Conservation (phyloP, 2,797 vertebrate species). For the Bucorvus abyssinicus region DNA sequence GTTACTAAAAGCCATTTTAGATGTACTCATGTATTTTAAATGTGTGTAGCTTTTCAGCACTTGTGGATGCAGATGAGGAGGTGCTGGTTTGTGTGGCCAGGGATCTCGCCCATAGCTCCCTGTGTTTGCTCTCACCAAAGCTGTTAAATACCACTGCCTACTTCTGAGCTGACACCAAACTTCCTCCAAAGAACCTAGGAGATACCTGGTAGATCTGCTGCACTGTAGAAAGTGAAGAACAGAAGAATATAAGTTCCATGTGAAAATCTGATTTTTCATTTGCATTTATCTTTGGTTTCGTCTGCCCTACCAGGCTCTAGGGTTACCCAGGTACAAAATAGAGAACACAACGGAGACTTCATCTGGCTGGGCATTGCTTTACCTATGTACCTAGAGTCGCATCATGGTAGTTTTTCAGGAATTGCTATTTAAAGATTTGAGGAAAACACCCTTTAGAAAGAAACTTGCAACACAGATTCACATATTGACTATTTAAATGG, state of each 20-base stretch:
- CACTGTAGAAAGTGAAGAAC: neutral
- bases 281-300: neutral
- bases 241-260: neutral
- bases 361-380: neutral
- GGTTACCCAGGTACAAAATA: neutral
- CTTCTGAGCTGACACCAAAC: neutral
- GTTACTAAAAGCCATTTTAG: neutral
- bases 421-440: neutral
- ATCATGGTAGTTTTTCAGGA: neutral
- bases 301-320: neutral
- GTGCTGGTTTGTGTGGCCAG: neutral
- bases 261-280: neutral
- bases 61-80: neutral
- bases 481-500: rapidly evolving
- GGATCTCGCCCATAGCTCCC: neutral
- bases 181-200: neutral
- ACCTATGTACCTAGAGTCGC: neutral
- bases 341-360: neutral
- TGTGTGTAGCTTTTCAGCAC: neutral
- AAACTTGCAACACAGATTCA: neutral
- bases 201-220: neutral
- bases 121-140: neutral
- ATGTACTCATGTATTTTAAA: neutral
- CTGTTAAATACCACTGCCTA: neutral
- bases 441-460: neutral